Base-by-base conservation (phyloP, 2,113 vertebrate species). In the Rana temporaria region DNA sequence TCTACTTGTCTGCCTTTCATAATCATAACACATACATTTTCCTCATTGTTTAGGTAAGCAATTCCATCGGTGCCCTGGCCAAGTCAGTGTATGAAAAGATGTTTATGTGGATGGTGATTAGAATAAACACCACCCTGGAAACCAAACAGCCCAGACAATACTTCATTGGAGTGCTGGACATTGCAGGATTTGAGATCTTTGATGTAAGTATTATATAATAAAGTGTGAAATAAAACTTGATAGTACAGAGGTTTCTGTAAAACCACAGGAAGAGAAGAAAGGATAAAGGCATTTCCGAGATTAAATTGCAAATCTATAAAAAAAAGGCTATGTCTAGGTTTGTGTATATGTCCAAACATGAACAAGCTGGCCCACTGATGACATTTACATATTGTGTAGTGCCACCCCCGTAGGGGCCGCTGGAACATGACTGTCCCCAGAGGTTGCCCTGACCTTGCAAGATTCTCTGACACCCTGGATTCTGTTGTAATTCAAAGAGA, bases 91-190 rank as follows among this genome's bases (percentile, higher is more conserved):
- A 97, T 0, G 96, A 97, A 88, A 97, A 92, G 86, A 96, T 96
- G 95, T 96, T 96, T 88, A 87, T 89, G 59, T 96, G 95, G 95
- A 96, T 95, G 95, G 95, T 96, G 84, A 72, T 76, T 0, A 90
- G 93, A 70, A 96, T 96, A 88, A 96, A 96, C 1, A 86, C 88
- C 81, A 93, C 93, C 0, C 87, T 96, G 86, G 95, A 95, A 87
- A 96, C 95, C 84, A 96, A 92, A 85, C 93, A 95, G 85, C 93
- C 94, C 0, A 89, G 93, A 1, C 95, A 98, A 81, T 95, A 89
- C 89, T 98, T 95, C 90, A 98, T 97, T 52, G 96, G 96, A 4
- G 96, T 98, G 64, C 76, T 98, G 85, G 96, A 98, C 86, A 98
- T 97, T 12, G 90, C 93, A 72, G 93, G 92, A 2, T 94, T 94